Conservation (phyloP, 2,797 vertebrate species). For the Diceros bicornis region DNA sequence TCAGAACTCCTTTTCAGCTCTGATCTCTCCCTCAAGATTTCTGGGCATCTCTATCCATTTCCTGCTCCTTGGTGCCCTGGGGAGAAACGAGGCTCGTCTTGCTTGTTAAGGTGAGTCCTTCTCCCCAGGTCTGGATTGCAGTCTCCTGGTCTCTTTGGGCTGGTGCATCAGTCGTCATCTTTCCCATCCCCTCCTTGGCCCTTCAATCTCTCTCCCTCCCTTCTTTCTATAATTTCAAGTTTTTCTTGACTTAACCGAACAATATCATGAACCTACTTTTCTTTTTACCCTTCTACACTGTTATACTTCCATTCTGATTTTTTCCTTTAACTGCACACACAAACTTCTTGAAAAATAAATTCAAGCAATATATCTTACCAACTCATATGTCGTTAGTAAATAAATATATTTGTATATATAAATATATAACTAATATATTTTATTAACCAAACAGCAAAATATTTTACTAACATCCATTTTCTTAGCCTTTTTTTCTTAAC, state of each 20-base stretch:
- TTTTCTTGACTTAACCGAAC: neutral
- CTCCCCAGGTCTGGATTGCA: neutral
- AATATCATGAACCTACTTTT: neutral
- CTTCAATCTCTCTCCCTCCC: neutral
- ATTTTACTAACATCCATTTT: neutral
- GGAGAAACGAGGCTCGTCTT: neutral
- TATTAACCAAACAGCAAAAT: neutral
- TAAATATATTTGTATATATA: neutral
- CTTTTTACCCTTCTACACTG: neutral
- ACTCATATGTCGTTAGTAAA: neutral
- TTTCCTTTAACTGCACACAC: neutral
- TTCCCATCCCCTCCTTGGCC: fast-evolving
- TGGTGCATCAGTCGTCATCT: fast-evolving
- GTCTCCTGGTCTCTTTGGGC: too few species aligned
- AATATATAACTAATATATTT: neutral
- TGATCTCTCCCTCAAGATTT: neutral
- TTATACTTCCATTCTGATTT: neutral
- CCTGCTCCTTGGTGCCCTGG: neutral
- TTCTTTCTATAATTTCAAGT: neutral
- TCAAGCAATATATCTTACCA: neutral
- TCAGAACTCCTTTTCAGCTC: neutral
- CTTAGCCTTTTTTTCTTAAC: neutral
- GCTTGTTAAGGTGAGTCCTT: fast-evolving
- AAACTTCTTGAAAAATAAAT: neutral
- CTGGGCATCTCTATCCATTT: neutral